phyloP scores from a whole-genome alignment of 2,888 invertebrate species.

The Calameuta filiformis region DNA sequence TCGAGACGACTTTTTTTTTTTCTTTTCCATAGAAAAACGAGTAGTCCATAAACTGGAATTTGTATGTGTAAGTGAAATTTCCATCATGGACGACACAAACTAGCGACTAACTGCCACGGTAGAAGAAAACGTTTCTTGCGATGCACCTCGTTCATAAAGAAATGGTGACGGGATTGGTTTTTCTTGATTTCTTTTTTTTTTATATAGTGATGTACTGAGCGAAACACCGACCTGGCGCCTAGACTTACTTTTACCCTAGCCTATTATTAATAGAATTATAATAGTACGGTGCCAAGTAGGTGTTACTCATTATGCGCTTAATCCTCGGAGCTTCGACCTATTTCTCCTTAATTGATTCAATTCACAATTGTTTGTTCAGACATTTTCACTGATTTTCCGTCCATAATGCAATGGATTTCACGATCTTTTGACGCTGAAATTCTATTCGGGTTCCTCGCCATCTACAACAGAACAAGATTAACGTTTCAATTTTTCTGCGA shows the following conservation, averaged over 20 bases:
- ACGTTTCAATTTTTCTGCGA: not conserved
- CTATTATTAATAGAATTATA: conserved; percentile 48
- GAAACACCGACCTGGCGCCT: conserved; percentile 38
- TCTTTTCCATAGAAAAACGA: not conserved
- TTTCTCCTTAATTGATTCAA: not conserved
- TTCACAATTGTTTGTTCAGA: conserved; percentile 20
- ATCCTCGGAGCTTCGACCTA: conserved; percentile 6
- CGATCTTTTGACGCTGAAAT: conserved; percentile 11
- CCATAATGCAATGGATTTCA: conserved; percentile 20
- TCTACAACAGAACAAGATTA: conserved; percentile 30
- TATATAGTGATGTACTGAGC: conserved; percentile 10
- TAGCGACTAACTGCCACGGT: not conserved
- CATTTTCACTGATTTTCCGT: conserved; percentile 13
- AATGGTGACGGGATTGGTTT: conserved; percentile 3
- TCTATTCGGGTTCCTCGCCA: conserved; percentile 52
- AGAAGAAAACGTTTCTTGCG: not conserved
- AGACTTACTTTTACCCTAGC: conserved; percentile 37
- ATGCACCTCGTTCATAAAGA: not conserved
- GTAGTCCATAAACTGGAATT: not conserved
- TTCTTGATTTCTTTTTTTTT: not conserved
- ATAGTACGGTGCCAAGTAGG: conserved; percentile 43
- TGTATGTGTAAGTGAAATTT: not conserved
- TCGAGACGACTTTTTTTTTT: not conserved
- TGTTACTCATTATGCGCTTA: conserved; percentile 33
- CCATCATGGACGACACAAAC: not conserved